These are phyloP conservation scores for Heterohyrax brucei DNA, from an alignment of 2,797 vertebrate species.

Conservation along the genomic window DNA sequence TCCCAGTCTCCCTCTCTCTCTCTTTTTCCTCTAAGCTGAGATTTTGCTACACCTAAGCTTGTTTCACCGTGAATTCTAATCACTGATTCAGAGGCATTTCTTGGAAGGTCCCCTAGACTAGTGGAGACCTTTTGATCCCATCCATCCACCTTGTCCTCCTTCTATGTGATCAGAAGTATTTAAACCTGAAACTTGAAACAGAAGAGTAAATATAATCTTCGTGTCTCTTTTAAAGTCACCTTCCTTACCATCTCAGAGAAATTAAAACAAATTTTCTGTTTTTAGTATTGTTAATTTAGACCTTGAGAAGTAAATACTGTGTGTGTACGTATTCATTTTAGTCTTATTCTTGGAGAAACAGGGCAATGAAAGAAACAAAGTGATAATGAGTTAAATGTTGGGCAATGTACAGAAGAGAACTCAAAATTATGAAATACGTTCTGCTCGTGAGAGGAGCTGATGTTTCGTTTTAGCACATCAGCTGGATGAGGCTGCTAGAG, in stretches of 20 bases:
- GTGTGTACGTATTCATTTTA: neutral
- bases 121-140: neutral
- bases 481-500: neutral
- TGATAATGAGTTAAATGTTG: neutral
- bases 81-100: neutral
- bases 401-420: neutral
- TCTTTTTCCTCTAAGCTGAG: neutral
- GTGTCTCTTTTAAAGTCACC: neutral
- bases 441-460: neutral
- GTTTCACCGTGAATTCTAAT: neutral
- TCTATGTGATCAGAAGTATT: neutral
- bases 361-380: neutral
- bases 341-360: neutral
- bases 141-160: neutral
- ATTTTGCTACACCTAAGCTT: neutral
- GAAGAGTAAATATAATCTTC: neutral
- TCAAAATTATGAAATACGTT: neutral
- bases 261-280: neutral
- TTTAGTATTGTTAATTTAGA: slow-evolving; percentile 38
- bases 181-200: neutral
- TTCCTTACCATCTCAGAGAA: neutral
- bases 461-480: neutral
- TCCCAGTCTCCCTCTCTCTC: neutral
- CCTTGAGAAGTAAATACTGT: neutral
- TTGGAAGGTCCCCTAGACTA: neutral